Evolutionary conservation across 2,797 vertebrate species (phyloP), one percentile per base, ranked within the genome.

Genomic region (Amniataba percoides): DNA sequence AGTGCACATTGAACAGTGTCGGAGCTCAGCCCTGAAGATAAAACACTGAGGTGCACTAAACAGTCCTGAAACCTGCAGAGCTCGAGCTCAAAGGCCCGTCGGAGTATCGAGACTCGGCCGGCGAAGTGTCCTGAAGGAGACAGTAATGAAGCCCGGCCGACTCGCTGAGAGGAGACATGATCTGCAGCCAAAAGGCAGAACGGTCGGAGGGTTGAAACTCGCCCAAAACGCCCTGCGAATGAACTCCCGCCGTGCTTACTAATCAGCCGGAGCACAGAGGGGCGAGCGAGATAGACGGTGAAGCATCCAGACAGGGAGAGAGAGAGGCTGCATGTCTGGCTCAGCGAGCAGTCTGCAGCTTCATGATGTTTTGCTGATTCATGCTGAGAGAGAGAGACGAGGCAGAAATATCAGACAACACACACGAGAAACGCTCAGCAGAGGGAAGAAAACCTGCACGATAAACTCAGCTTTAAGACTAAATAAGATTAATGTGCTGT

Each of bases 331-430:
- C 51, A 19, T 59, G 66, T 74, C 53, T 74, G 78, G 52, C 52
- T 65, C 57, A 49, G 31, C 5, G 34, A 58, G 53, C 31, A 34
- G 64, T 39, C n/a, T 40, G 64, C n/a, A 18, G 51, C 62, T 46
- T 39, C 12, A 0, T 6, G 10, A n/a, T 12, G 2, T 76, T 80
- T 27, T 80, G 78, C 83, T 85, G 83, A 85, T 55, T 85, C 74
- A 85, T 74, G 75, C 62, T 71, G 59, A 63, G 39, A 34, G 27
- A 31, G 27, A 31, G 45, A 66, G 59, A 45, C 23, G 3, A 61
- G 14, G 15, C 40, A 49, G 52, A 27, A 25, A 53, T 27, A 53
- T 53, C 48, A 49, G n/a, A 46, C 4, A 31, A 6, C 43, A 46
- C 45, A 60, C 21, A 52, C 25, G 46, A 51, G 21, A 40, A 19